Percentiles rank a stretch among this genome's conserved stretches.
Conservation (phyloP, 2,888 invertebrate species). For the Eugnorisma glareosa region DNA sequence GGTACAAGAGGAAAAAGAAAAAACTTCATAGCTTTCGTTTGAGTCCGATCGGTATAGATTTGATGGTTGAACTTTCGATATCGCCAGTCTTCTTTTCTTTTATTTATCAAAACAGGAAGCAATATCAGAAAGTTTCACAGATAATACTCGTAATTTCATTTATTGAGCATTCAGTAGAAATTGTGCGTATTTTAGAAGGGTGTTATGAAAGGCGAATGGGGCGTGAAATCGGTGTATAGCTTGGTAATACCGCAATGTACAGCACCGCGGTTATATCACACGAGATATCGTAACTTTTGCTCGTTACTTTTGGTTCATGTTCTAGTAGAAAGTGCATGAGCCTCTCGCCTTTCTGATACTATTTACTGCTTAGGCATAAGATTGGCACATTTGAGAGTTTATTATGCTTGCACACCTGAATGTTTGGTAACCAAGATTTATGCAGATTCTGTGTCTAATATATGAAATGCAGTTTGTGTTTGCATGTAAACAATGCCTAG, state of each 20-base stretch:
- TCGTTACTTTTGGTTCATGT: conserved; percentile 82
- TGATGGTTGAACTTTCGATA: conserved; percentile 39
- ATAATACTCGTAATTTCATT: conserved; percentile 24
- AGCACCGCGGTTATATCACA: conserved; percentile 84
- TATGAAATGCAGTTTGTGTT: conserved; percentile 4
- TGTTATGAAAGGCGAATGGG: conserved; percentile 79
- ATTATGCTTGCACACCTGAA: conserved; percentile 36
- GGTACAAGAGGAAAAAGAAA: not conserved
- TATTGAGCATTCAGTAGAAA: conserved; percentile 32
- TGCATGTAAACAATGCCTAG: not conserved
- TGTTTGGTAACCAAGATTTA: conserved; percentile 40
- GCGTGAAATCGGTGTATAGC: conserved; percentile 77
- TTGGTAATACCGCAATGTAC: conserved; percentile 70
- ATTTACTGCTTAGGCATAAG: conserved; percentile 77
- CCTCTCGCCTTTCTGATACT: conserved; percentile 84
- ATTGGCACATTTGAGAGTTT: conserved; percentile 48
- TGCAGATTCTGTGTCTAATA: conserved; percentile 12
- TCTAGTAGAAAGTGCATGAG: conserved; percentile 86
- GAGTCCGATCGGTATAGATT: conserved; percentile 17
- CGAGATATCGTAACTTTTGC: conserved; percentile 86
- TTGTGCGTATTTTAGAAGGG: conserved; percentile 71
- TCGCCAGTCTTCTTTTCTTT: conserved; percentile 22
- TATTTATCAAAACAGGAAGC: conserved; percentile 42
- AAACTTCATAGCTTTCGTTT: conserved; percentile 13
- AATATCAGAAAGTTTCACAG: conserved; percentile 44